Base-by-base conservation (phyloP, 2,797 vertebrate species). In the Anableps anableps region DNA sequence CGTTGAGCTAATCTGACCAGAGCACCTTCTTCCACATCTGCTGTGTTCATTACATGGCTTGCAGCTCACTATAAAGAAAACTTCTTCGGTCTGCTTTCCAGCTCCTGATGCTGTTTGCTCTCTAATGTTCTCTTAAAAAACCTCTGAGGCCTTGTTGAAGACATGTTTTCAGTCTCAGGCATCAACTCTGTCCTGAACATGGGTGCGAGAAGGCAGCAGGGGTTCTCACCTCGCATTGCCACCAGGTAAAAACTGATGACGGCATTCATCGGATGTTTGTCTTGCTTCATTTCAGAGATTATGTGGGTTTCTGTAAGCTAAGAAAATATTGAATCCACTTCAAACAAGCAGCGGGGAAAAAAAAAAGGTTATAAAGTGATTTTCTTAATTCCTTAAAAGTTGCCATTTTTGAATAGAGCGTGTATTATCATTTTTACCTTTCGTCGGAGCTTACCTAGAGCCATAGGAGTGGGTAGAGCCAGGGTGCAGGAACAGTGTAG, bases 371-470 rank as follows among this genome's bases (percentile, higher is more conserved):
- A 76, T 81, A 86, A 83, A 84, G 55, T 1, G 23, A 83, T 88
- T 86, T 88, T 83, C 76, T 80, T 86, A 72, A 89, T 83, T 85
- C 85, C 85, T 80, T 83, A 51, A 80, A 91, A 91, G 88, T 91
- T 90, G 16, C 82, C 82, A 71, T 86, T 89, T 90, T 85, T 83
- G 76, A 88, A 86, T n/a, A 43, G 76, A 83, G 50, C 85, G 1
- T 85, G 88, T 73, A 38, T 74, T 51, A 88, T 86, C 64, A 31
- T 66, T 83, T 86, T 73, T 60, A 74, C 79, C 79, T 85, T 76
- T 75, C 41, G n/a, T 78, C 76, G 73, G 85, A 75, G 73, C 82
- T 85, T 38, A 92, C 92, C 88, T 85, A 84, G 78, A 89, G 83
- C 85, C 83, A 10, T 5, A 23, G 70, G 2, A 7, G 66, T 70